Conservation (phyloP, 2,113 vertebrate species). For the Lampris megalopsis region DNA sequence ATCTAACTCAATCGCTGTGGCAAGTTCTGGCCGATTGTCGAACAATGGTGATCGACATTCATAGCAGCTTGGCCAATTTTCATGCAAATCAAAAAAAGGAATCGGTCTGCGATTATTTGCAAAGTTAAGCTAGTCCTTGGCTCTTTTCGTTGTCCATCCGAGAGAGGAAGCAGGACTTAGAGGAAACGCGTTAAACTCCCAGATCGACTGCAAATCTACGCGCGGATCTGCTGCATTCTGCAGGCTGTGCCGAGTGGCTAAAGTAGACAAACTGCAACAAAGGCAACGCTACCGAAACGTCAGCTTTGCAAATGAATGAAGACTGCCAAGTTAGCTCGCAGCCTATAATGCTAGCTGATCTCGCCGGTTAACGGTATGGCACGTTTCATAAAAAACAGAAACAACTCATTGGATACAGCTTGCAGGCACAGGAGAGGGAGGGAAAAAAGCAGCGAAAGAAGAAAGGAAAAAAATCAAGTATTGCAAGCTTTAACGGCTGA, state of each 20-base stretch:
- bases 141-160: constrained; percentile 56
- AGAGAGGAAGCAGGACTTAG: constrained; percentile 18
- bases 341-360: constrained; percentile 63
- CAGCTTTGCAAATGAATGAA: constrained; percentile 70
- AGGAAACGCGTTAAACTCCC: not conserved
- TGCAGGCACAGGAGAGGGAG: constrained; percentile 15
- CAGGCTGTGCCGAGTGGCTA: not conserved
- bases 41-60: constrained; percentile 3
- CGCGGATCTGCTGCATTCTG: constrained; percentile 42
- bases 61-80: constrained; percentile 16
- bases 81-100: constrained; percentile 9
- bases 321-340: constrained; percentile 25
- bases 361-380: constrained; percentile 60
- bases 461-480: constrained; percentile 20
- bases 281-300: constrained; percentile 53
- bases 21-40: not conserved
- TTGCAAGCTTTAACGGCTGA: constrained; percentile 17
- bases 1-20: not conserved
- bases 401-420: constrained; percentile 45
- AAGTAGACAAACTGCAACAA: constrained; percentile 46
- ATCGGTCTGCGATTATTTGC: constrained; percentile 3
- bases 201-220: constrained; percentile 8
- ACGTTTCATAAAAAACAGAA: constrained; percentile 71
- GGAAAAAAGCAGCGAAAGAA: not conserved
- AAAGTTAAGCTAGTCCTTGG: constrained; percentile 40